A percentile compares a stretch with the other conserved stretches of the same genome.
Evolutionary conservation across 2,888 invertebrate species (phyloP).

Genomic region (Odontocolon sp.): DNA sequence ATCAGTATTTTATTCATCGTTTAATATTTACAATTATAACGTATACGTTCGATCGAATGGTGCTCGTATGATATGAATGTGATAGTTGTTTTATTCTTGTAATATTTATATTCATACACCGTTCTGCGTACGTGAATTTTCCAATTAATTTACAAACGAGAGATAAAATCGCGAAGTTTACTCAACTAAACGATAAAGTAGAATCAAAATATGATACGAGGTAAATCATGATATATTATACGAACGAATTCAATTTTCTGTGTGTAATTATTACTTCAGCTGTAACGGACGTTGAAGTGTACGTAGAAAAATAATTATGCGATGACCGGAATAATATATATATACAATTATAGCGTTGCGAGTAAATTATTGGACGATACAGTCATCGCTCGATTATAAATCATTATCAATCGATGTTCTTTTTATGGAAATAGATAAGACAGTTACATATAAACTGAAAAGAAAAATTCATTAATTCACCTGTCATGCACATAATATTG

Average conservation of each 20-base stretch:
- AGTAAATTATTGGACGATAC: neutral
- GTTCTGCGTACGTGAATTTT: too few species aligned
- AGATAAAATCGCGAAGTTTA: neutral
- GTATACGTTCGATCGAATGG: neutral
- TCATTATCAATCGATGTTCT: neutral
- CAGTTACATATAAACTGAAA: too few species aligned
- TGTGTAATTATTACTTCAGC: neutral
- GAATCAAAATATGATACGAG: too few species aligned
- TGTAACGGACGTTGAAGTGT: neutral
- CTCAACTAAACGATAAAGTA: neutral
- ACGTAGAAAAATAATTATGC: conserved; percentile 24
- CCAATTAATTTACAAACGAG: neutral
- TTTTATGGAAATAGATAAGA: too few species aligned
- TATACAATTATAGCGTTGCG: neutral
- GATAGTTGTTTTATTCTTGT: conserved; percentile 18
- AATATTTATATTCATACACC: neutral
- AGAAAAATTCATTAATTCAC: too few species aligned
- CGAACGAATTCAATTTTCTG: neutral
- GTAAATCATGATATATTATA: too few species aligned
- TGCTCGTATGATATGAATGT: conserved; percentile 44
- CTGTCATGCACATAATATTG: too few species aligned
- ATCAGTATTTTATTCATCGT: neutral
- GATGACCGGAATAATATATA: conserved; percentile 19
- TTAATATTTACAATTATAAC: conserved; percentile 31
- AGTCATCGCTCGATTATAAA: neutral